Conservation (phyloP, 2,888 invertebrate species). For the Venusia cambrica region DNA sequence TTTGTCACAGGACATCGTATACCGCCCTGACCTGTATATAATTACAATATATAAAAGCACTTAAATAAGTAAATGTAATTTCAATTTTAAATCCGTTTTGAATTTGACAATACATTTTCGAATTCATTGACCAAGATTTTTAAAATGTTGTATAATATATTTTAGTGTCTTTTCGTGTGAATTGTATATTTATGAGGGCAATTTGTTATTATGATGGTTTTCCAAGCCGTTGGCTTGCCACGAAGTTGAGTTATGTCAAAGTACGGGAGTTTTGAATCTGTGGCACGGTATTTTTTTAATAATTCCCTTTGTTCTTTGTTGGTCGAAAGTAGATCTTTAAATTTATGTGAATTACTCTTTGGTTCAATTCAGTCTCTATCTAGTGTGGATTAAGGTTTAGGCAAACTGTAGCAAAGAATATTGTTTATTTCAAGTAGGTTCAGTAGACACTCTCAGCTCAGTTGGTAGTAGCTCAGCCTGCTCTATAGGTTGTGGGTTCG, state of each 20-base stretch:
- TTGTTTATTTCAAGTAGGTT: no score
- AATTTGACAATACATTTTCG: conserved; percentile 11
- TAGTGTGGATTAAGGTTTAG: no score
- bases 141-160: background rate
- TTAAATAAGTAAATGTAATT: conserved; percentile 6
- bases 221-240: conserved; percentile 11
- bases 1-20: no score
- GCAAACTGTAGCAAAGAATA: no score
- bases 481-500: no score
- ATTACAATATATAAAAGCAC: no score
- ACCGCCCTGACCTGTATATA: no score
- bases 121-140: conserved; percentile 22
- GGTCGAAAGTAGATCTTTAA: no score
- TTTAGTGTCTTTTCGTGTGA: conserved; percentile 7
- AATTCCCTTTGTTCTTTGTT: conserved; percentile 10
- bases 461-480: no score
- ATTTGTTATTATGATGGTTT: conserved; percentile 17
- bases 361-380: no score
- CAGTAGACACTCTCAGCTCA: no score
- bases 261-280: background rate
- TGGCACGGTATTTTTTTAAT: conserved; percentile 4
- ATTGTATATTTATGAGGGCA: conserved; percentile 12
- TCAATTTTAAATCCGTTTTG: conserved; percentile 14
- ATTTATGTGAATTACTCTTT: no score
- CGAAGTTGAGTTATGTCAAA: conserved; percentile 4